These are phyloP conservation scores for Odocoileus virginianus DNA, from an alignment of 2,113 vertebrate genomes.

Conservation along the genomic window DNA sequence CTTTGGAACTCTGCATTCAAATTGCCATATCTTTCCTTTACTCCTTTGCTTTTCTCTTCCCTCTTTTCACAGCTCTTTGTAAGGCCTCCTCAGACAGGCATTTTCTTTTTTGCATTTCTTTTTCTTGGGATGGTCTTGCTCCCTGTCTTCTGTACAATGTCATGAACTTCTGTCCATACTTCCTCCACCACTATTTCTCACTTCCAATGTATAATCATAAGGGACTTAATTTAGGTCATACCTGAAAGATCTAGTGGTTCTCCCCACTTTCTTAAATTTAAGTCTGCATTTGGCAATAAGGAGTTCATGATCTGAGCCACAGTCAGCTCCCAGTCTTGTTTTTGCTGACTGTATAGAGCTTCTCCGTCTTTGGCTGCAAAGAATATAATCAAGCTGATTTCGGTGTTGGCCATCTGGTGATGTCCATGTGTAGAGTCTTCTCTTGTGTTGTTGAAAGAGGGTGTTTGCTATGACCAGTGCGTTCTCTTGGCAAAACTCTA, in stretches of 20 bases:
- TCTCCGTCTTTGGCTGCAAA: not conserved
- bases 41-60: not conserved
- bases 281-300: not conserved
- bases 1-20: not conserved
- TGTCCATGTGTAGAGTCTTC: not conserved
- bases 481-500: not conserved
- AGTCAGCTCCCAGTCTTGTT: not conserved
- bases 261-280: not conserved
- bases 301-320: not conserved
- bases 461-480: not conserved
- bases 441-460: not conserved
- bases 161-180: not conserved
- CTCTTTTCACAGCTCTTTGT: not conserved
- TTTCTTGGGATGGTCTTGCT: not conserved
- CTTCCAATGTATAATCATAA: not conserved
- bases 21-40: not conserved
- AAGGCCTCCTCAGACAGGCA: not conserved
- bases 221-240: not conserved
- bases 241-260: not conserved
- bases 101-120: not conserved
- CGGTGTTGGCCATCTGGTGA: not conserved
- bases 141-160: not conserved
- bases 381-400: not conserved
- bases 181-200: not conserved
- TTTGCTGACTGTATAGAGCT: not conserved